Conservation (phyloP, 2,888 invertebrate species). For the Calephelis perditalis region DNA sequence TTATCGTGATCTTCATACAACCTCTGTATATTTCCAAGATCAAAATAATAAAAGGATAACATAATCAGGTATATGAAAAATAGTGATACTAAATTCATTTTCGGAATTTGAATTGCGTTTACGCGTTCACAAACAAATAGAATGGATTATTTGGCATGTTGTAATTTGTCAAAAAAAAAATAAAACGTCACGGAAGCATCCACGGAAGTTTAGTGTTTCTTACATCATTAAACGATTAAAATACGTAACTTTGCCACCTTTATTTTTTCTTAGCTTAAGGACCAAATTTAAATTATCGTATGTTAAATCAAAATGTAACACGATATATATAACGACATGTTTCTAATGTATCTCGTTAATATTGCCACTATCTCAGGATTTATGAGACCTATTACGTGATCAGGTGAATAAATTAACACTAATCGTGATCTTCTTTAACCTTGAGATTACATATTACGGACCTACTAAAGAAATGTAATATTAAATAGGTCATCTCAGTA, state of each 20-base stretch:
- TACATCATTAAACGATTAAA: neutral
- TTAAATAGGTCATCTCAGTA: too few species aligned
- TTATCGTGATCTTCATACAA: constrained; percentile 4
- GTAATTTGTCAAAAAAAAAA: neutral
- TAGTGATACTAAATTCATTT: too few species aligned
- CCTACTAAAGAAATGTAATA: neutral
- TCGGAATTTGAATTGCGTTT: neutral
- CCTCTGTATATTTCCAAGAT: neutral
- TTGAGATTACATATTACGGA: neutral
- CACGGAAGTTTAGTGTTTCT: too few species aligned
- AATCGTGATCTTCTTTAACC: constrained; percentile 9
- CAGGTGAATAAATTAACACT: neutral
- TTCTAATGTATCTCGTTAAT: neutral
- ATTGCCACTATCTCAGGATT: constrained; percentile 2
- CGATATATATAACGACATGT: constrained; percentile 1
- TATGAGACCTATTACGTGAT: neutral
- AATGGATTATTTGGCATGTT: neutral
- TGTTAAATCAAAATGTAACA: neutral
- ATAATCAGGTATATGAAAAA: neutral
- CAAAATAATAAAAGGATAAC: neutral
- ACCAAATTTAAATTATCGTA: neutral
- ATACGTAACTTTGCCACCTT: neutral
- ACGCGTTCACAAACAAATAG: neutral
- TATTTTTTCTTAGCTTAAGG: neutral
- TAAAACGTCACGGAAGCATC: neutral